These are phyloP conservation scores for Onychomys leucogaster DNA, from an alignment of 2,797 vertebrate species.

Conservation along the genomic window DNA sequence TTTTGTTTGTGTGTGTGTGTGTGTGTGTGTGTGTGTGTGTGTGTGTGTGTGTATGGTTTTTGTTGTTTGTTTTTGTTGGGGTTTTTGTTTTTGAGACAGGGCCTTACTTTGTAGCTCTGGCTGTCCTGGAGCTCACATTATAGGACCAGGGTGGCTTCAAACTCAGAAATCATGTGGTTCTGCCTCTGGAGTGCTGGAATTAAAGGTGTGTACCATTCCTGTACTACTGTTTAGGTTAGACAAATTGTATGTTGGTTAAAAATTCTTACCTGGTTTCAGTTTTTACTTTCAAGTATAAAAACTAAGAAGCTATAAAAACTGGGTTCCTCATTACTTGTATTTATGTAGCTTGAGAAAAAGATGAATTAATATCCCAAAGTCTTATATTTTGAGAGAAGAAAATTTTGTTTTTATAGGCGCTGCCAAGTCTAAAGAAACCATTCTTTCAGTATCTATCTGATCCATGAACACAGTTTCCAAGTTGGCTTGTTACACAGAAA, in stretches of 20 bases:
- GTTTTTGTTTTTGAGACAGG: not conserved
- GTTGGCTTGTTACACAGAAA: not conserved
- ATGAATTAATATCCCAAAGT: not conserved
- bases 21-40: not conserved
- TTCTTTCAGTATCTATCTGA: not conserved
- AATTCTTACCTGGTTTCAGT: slow-evolving; percentile 27
- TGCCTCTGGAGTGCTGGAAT: not conserved
- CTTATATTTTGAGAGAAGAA: slow-evolving; percentile 4
- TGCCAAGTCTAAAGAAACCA: not conserved
- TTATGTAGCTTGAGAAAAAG: slow-evolving; percentile 6
- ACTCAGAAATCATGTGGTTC: not conserved
- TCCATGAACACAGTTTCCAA: not conserved
- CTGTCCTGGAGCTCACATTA: not conserved
- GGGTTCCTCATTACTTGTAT: not conserved
- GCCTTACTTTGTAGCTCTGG: not conserved
- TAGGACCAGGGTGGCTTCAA: not conserved
- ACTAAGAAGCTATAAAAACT: not conserved
- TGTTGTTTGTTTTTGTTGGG: too few species aligned
- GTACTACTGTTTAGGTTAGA: not conserved
- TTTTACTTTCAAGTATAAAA: slow-evolving; percentile 45
- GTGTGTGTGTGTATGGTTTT: too few species aligned
- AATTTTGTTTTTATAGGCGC: not conserved
- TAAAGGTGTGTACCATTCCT: not conserved
- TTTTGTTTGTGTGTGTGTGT: not conserved
- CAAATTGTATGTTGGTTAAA: not conserved